Base-by-base conservation (phyloP, 2,888 invertebrate species). In the Brachynemurus nebulosus region DNA sequence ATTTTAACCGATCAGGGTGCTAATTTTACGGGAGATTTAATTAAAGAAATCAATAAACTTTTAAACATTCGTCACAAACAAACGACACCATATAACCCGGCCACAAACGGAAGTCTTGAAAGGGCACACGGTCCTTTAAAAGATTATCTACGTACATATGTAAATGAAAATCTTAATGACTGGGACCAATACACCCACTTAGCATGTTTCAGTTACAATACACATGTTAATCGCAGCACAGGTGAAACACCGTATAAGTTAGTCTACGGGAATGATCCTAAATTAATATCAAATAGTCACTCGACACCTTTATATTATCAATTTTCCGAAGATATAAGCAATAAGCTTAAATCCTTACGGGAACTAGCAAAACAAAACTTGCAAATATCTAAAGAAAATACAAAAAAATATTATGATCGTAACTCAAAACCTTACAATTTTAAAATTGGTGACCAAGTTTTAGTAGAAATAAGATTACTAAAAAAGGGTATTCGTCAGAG, bases 161-260 rank as follows among this genome's bases (percentile, higher is more conserved):
- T n/a, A n/a, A n/a, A n/a, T n/a, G n/a, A n/a, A n/a, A n/a, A n/a
- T 7, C 45, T 52, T 27, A 45, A 47, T 6, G 51, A 58, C 40
- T 58, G 57, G 56, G 54, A 54, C 20, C 30, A 41, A 5, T 53
- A 51, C 44, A 7, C 59, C 7, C 45, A 42, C 2, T 51, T 51
- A 4, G 55, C 54, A 0, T 49, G 55, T 27, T 45, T 58, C 37
- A 41, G 53, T 2, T 58, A 58, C 40, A 53, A 56, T 11, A 9
- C 51, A 23, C 48, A 46, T 4, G 42, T 51, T 4, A 57, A 60
- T 39, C 42, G 49, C 5, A 52, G 53, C 1, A 58, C 57, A 3
- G 45, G 53, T 3, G 55, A 49, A 34, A 52, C 56, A 2, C 58
- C 58, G 1, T 55, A 1, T n/a, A n/a, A n/a, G n/a, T n/a, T n/a